Evolutionary conservation across 2,888 invertebrate species (phyloP).

Genomic region (Celastrina argiolus): DNA sequence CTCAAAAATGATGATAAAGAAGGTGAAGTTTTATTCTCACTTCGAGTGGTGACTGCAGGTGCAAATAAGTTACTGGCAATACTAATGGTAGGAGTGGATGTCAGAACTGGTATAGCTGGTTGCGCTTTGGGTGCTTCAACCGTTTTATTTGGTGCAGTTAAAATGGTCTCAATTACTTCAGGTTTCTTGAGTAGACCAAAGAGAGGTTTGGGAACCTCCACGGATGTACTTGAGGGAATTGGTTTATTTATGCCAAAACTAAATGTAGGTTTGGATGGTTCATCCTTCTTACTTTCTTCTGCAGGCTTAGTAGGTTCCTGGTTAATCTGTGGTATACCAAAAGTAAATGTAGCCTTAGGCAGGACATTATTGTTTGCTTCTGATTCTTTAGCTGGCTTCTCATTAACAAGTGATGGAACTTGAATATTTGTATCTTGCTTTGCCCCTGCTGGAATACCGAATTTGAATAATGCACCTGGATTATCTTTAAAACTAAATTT

Average conservation of each 20-base stretch:
- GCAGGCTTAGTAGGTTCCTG: constrained; percentile 34
- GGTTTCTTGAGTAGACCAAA: background rate
- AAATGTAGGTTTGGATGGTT: constrained; percentile 44
- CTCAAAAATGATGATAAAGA: background rate
- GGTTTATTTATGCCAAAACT: constrained; percentile 52
- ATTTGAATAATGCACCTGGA: constrained; percentile 46
- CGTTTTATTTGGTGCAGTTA: background rate
- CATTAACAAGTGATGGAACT: constrained; percentile 35
- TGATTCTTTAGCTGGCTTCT: constrained; percentile 21
- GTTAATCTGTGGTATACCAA: constrained; percentile 43
- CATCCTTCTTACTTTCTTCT: constrained; percentile 32
- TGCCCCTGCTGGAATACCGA: constrained; percentile 44
- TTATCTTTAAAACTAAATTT: constrained; percentile 50
- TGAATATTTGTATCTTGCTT: constrained; percentile 17
- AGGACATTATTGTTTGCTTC: constrained; percentile 53
- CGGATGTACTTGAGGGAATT: constrained; percentile 26
- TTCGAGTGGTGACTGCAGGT: background rate
- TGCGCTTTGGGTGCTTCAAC: background rate
- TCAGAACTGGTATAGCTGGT: background rate
- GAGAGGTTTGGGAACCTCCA: constrained; percentile 30
- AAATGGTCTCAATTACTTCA: background rate
- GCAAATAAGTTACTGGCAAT: constrained; percentile 11
- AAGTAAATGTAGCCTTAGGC: constrained; percentile 46
- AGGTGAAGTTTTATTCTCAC: constrained; percentile 23
- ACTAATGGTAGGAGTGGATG: background rate